A percentile compares a stretch with the other conserved stretches of the same genome.
These are phyloP conservation scores for Cordilura impudica DNA, from an alignment of 2,888 invertebrate species.

Conservation along the genomic window DNA sequence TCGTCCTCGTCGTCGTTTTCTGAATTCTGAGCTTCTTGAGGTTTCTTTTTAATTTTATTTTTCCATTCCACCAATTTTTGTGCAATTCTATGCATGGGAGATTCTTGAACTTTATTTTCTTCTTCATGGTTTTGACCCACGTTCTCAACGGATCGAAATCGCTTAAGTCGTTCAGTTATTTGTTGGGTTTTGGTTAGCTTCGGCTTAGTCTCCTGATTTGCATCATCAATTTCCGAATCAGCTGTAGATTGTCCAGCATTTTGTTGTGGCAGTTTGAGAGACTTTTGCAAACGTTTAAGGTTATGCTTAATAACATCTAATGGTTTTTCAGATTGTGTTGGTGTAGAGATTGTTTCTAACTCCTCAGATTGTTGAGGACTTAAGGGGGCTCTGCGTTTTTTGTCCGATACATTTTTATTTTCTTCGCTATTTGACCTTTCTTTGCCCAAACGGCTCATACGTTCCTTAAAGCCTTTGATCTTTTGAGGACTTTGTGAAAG, in stretches of 20 bases:
- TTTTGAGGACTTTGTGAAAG: background rate
- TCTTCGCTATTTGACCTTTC: constrained; percentile 31
- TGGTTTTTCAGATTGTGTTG: constrained; percentile 54
- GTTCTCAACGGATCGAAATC: constrained; percentile 67
- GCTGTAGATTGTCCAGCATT: constrained; percentile 48
- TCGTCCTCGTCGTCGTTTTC: constrained; percentile 59
- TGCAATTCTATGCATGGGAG: constrained; percentile 60
- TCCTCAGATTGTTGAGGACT: constrained; percentile 63
- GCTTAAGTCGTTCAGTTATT: constrained; percentile 69
- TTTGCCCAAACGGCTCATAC: constrained; percentile 11
- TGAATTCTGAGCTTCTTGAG: constrained; percentile 29
- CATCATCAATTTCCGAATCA: constrained; percentile 56
- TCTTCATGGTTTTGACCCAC: constrained; percentile 46
- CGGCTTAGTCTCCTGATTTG: constrained; percentile 16
- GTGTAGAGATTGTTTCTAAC: background rate
- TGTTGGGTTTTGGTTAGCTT: constrained; percentile 62
- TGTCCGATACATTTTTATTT: background rate
- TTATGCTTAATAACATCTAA: constrained; percentile 68
- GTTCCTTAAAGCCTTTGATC: constrained; percentile 30
- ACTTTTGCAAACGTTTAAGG: constrained; percentile 70
- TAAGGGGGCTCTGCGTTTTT: constrained; percentile 57
- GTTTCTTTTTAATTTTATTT: constrained; percentile 69
- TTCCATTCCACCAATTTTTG: constrained; percentile 72
- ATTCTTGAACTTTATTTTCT: constrained; percentile 23
- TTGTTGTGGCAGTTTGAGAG: constrained; percentile 67